A percentile compares a stretch with the other conserved stretches of the same genome.
These are phyloP conservation scores for Priocnemis perturbator DNA, from an alignment of 2,888 invertebrate species.

Conservation along the genomic window DNA sequence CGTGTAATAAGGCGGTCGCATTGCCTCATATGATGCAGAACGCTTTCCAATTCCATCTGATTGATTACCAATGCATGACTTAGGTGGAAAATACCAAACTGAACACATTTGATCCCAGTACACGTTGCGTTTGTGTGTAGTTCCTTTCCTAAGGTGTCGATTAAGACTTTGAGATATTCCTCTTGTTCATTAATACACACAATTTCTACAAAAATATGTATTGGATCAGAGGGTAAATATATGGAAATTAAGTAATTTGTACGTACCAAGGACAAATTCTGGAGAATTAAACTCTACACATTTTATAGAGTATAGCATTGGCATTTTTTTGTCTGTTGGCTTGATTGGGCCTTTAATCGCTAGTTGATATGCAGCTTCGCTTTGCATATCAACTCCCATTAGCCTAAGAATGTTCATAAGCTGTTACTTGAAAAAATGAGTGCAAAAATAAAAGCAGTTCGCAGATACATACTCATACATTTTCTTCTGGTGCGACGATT, in stretches of 20 bases:
- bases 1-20: slow-evolving; percentile 74
- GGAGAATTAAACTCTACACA: slow-evolving; percentile 89
- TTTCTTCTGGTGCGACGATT: slow-evolving; percentile 89
- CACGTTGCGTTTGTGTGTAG: slow-evolving; percentile 89
- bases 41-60: slow-evolving; percentile 86
- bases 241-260: background rate
- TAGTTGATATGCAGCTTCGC: slow-evolving; percentile 92
- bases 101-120: slow-evolving; percentile 85
- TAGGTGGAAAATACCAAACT: slow-evolving; percentile 88
- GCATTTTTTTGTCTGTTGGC: slow-evolving; percentile 82
- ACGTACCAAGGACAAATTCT: slow-evolving; percentile 87
- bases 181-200: slow-evolving; percentile 92
- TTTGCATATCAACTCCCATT: slow-evolving; percentile 88
- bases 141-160: slow-evolving; percentile 89
- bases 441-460: too few species aligned
- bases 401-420: slow-evolving; percentile 75
- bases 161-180: slow-evolving; percentile 84
- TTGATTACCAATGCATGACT: slow-evolving; percentile 87
- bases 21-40: slow-evolving; percentile 81
- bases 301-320: slow-evolving; percentile 90
- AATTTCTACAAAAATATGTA: slow-evolving; percentile 81
- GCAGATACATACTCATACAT: slow-evolving; percentile 88
- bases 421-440: slow-evolving; percentile 5
- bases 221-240: background rate
- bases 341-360: slow-evolving; percentile 89